Evolutionary conservation across 1,140 invertebrate species (phyloP), one percentile per base, ranked within the genome.

Genomic region (Eupeodes corollae): DNA sequence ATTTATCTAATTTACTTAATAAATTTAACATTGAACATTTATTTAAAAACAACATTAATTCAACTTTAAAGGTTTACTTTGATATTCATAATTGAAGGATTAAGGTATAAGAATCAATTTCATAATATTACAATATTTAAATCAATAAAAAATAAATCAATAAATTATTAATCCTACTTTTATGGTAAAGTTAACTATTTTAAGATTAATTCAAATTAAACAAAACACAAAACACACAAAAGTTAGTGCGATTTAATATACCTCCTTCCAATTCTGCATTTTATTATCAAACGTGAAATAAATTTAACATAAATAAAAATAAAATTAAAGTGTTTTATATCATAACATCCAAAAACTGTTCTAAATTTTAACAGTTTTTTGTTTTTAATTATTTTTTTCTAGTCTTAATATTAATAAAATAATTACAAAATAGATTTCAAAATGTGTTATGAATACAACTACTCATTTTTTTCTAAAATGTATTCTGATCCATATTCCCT

Each of bases 231-330:
- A 37, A 11, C 15, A n/a, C 15, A n/a, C 35, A 37, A 3, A 37
- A 37, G 12, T n/a, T 15, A 26, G 21, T 26, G 21, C 21, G 15
- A n/a, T n/a, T n/a, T 44, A 44, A 65, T 63, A 63, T 65, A 65
- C 62, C 62, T 65, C 62, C 60, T 65, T 65, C 62, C 62, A 65
- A 58, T 65, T 65, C 62, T 65, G 62, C 62, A 54, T 59, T 52
- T 56, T 53, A 53, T 52, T 52, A 46, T 43, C 14, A n/a, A n/a
- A 35, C 34, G 14, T 35, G 34, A 12, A 35, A n/a, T 15, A 35
- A 12, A 35, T 35, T 35, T 35, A 35, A 35, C 34, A 35, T 35
- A 35, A n/a, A 35, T 12, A 35, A 35, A 35, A 35, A 6, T n/a
- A 35, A 12, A 35, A 10, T 9, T 26, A 26, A 26, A 5, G 21